Evolutionary conservation across 2,888 invertebrate species (phyloP), one percentile per base, ranked within the genome.

Genomic region (Dryocosmus kuriphilus): DNA sequence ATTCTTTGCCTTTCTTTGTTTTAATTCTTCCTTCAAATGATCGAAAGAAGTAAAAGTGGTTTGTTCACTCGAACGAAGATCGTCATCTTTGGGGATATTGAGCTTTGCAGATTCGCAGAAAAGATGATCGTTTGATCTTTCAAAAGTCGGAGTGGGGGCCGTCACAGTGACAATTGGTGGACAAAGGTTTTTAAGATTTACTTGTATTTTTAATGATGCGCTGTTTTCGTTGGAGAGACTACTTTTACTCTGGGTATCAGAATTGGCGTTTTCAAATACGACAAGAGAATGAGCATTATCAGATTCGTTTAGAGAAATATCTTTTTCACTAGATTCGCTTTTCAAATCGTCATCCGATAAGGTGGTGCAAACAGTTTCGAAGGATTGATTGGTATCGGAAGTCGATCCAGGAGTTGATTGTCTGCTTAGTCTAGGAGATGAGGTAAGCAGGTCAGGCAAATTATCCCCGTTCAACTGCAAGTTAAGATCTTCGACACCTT

Each of bases 391-490:
- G 6, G 65, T 74, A 51, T 87, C 86, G 3, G 87, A 87, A 4
- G 82, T 67, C 5, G 87, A 86, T 22, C 82, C 82, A 9, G 74
- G 75, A 24, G 85, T 85, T 0, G 85, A 83, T 19, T 84, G 83
- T 78, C 85, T 83, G 63, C 82, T 87, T 22, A 82, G 38, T 71
- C 86, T 88, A 4, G 90, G 87, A 19, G 88, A 89, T 19, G 88
- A 88, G 24, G 86, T 82, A 27, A 90, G 82, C 38, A 90, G 79
- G 79, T 90, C 89, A 1, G 90, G 90, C 57, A 90, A 82, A 84
- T 87, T 87, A 60, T 84, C 82, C 9, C 78, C 74, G 16, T 41
- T 75, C n/a, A 61, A 38, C 41, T 30, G 73, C 19, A 51, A 30
- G 8, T 3, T 41, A 38, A 27, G 51, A 27, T 74, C 75, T 19